A percentile compares a stretch with the other conserved stretches of the same genome.
These are phyloP conservation scores for Patella ulyssiponensis DNA, from an alignment of 2,888 invertebrate species.

Conservation along the genomic window DNA sequence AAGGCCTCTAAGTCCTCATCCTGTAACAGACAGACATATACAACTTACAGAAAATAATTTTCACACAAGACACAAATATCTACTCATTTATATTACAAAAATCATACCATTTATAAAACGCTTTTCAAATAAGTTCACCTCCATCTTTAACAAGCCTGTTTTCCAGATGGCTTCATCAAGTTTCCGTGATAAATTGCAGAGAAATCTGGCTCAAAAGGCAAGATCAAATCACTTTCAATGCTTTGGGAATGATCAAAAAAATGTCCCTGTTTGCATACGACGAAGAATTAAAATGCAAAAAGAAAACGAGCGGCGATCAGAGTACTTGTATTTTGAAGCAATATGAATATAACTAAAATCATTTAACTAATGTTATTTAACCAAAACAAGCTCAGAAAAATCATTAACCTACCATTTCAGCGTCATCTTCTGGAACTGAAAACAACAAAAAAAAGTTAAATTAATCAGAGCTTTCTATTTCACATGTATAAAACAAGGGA, in stretches of 20 bases:
- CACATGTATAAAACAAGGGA: too few relatives aligned
- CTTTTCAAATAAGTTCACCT: too few relatives aligned
- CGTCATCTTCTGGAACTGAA: slow-evolving; percentile 85
- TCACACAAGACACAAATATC: too few relatives aligned
- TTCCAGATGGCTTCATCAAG: neutral
- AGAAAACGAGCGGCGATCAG: neutral
- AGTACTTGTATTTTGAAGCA: neutral
- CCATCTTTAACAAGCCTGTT: too few relatives aligned
- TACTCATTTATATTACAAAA: too few relatives aligned
- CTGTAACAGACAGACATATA: slow-evolving; percentile 43
- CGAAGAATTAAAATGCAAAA: neutral
- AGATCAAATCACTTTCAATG: neutral
- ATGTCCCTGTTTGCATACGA: neutral
- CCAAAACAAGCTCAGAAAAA: neutral
- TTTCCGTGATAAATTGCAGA: neutral
- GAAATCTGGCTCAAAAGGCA: neutral
- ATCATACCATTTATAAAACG: too few relatives aligned
- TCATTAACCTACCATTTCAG: slow-evolving; percentile 77
- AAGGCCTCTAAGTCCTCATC: slow-evolving; percentile 91
- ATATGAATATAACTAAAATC: neutral
- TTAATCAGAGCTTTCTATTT: too few relatives aligned
- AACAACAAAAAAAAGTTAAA: slow-evolving; percentile 25
- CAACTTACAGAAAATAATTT: neutral
- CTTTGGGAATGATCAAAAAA: too few relatives aligned
- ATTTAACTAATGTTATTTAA: neutral